Conservation (phyloP, 2,888 invertebrate genomes). For the Nomada lathburiana region DNA sequence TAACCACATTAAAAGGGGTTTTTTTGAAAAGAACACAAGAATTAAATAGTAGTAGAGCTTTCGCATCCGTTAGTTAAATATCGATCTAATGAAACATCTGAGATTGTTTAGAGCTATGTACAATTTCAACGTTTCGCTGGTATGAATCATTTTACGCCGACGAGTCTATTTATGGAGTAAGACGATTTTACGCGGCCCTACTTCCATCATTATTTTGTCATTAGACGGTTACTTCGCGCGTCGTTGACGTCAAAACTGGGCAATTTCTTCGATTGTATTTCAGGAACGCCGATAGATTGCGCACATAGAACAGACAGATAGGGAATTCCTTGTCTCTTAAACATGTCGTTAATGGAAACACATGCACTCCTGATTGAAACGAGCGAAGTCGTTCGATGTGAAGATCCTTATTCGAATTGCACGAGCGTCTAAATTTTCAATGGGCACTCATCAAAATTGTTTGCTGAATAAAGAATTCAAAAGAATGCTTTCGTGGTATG, state of each 20-base stretch:
- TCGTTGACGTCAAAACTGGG: neutral
- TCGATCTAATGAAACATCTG: neutral
- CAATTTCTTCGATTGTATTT: neutral
- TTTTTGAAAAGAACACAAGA: too few relatives aligned
- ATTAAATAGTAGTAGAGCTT: too few relatives aligned
- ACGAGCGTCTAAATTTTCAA: slow-evolving; percentile 1
- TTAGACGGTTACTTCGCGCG: neutral
- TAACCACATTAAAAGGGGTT: too few relatives aligned
- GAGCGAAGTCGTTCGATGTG: neutral
- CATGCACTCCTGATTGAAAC: neutral
- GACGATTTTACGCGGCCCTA: slow-evolving; percentile 5
- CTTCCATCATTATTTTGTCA: neutral
- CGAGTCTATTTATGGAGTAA: slow-evolving; percentile 16
- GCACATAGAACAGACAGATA: neutral
- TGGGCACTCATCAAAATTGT: neutral
- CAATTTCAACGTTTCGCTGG: neutral
- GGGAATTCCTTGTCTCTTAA: neutral
- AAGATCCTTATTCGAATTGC: neutral
- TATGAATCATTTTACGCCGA: slow-evolving; percentile 20
- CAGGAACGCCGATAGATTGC: neutral
- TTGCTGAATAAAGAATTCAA: neutral
- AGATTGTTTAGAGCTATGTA: slow-evolving; percentile 21
- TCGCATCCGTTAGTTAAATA: neutral
- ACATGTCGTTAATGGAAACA: neutral
- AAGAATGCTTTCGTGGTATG: neutral